Percentiles rank a stretch among this genome's conserved stretches.
Evolutionary conservation across 1,140 invertebrate species (phyloP).

Genomic region (Spodoptera frugiperda): DNA sequence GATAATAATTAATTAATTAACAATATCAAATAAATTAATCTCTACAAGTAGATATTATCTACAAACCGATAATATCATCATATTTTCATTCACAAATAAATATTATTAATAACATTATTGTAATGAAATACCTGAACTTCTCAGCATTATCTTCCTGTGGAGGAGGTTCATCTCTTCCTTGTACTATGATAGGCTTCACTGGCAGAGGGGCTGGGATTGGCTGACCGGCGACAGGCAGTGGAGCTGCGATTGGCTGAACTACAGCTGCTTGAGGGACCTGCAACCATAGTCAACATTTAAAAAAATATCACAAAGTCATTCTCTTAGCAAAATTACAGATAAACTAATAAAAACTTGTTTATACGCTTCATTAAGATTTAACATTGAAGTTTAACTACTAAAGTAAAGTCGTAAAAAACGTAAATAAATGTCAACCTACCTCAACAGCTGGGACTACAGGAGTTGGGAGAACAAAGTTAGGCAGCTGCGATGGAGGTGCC

Average conservation of each 20-base stretch:
- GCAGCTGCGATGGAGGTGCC: conserved; percentile 87
- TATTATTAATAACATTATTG: neutral
- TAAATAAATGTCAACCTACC: conserved; percentile 13
- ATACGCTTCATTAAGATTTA: no score
- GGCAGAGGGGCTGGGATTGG: conserved; percentile 48
- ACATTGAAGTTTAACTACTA: neutral
- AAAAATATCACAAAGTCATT: neutral
- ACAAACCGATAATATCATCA: no score
- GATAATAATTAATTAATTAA: no score
- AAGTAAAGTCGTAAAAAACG: no score
- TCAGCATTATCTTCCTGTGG: conserved; percentile 45
- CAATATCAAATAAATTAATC: no score
- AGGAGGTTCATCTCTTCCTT: conserved; percentile 50
- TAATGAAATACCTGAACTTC: conserved; percentile 43
- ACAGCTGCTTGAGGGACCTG: conserved; percentile 1
- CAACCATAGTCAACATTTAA: neutral
- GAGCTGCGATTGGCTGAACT: neutral
- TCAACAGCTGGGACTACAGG: conserved; percentile 46
- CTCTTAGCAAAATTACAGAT: no score
- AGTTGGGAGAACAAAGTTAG: conserved; percentile 84
- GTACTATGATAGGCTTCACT: conserved; percentile 56
- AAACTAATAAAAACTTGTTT: no score
- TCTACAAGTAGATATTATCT: no score
- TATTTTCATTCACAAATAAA: no score
- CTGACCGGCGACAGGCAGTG: conserved; percentile 2